Evolutionary conservation across 2,888 invertebrate species (phyloP).

Genomic region (Orchesella flavescens): DNA sequence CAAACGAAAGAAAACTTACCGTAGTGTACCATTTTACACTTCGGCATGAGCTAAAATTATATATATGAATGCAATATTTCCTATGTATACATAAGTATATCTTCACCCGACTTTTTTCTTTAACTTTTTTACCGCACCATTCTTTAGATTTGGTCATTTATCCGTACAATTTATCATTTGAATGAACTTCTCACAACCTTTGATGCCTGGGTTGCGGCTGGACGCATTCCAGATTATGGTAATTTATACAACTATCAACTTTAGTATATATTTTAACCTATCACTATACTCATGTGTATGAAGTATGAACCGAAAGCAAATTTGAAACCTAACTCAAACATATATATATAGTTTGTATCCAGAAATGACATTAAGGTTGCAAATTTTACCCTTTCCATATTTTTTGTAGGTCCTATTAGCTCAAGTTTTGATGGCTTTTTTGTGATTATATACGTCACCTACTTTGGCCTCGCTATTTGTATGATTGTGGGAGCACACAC

Average conservation of each 20-base stretch:
- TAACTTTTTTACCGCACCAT: slow-evolving; percentile 38
- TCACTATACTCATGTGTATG: not conserved
- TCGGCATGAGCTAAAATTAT: slow-evolving; percentile 37
- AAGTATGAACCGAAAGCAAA: not conserved
- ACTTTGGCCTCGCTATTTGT: slow-evolving; percentile 69
- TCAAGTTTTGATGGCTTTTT: slow-evolving; percentile 69
- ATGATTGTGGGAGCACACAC: slow-evolving; percentile 70
- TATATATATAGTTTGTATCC: not conserved
- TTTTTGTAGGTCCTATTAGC: slow-evolving; percentile 66
- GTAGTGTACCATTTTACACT: slow-evolving; percentile 58
- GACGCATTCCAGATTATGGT: slow-evolving; percentile 69
- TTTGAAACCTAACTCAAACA: not conserved
- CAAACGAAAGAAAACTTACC: slow-evolving; percentile 7
- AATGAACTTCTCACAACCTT: slow-evolving; percentile 70
- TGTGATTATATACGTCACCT: slow-evolving; percentile 68
- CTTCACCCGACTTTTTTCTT: slow-evolving; percentile 24
- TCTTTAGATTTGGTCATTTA: slow-evolving; percentile 68
- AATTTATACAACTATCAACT: slow-evolving; percentile 26
- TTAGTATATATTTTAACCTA: not conserved
- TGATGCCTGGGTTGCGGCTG: slow-evolving; percentile 69
- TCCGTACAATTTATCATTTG: slow-evolving; percentile 70
- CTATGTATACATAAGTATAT: not conserved
- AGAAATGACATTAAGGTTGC: not conserved
- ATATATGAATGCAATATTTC: not conserved
- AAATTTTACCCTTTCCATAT: slow-evolving; percentile 8